phyloP scores from a whole-genome alignment of 2,797 vertebrate species.

The Erpetoichthys calabaricus region DNA sequence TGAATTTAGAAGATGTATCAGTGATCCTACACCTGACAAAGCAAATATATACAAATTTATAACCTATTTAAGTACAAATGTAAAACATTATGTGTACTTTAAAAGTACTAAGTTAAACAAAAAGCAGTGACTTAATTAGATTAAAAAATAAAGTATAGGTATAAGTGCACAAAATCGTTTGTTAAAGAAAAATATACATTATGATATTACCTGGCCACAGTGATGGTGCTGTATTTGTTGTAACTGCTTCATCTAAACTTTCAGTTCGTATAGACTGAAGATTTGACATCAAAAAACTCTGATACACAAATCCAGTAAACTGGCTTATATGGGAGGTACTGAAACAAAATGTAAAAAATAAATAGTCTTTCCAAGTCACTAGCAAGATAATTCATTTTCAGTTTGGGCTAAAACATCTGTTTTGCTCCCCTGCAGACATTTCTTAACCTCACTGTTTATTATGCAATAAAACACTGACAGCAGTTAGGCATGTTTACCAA shows the following conservation, averaged over 20 bases:
- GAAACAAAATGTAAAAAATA: slow-evolving; percentile 8
- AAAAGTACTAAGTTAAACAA: neutral
- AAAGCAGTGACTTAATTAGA: neutral
- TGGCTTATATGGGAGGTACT: slow-evolving; percentile 77
- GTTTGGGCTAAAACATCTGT: neutral
- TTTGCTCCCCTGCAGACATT: neutral
- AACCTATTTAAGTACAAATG: neutral
- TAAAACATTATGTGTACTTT: neutral
- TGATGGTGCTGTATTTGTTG: slow-evolving; percentile 77
- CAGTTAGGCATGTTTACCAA: too few relatives aligned
- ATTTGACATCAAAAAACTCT: slow-evolving; percentile 74
- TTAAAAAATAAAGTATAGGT: neutral
- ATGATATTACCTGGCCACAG: slow-evolving; percentile 84
- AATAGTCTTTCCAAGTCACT: neutral
- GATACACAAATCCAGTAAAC: slow-evolving; percentile 86
- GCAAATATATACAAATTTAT: neutral
- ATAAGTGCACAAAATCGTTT: neutral
- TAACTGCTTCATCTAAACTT: slow-evolving; percentile 72
- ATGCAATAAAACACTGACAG: too few relatives aligned
- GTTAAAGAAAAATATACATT: neutral
- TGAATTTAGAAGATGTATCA: slow-evolving; percentile 68
- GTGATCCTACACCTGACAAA: slow-evolving; percentile 62
- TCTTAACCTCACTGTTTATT: too few relatives aligned
- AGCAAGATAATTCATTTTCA: neutral
- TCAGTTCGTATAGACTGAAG: slow-evolving; percentile 53